A percentile compares a stretch with the other conserved stretches of the same genome.
Conservation (phyloP, 2,113 vertebrate species). For the Apaloderma vittatum region DNA sequence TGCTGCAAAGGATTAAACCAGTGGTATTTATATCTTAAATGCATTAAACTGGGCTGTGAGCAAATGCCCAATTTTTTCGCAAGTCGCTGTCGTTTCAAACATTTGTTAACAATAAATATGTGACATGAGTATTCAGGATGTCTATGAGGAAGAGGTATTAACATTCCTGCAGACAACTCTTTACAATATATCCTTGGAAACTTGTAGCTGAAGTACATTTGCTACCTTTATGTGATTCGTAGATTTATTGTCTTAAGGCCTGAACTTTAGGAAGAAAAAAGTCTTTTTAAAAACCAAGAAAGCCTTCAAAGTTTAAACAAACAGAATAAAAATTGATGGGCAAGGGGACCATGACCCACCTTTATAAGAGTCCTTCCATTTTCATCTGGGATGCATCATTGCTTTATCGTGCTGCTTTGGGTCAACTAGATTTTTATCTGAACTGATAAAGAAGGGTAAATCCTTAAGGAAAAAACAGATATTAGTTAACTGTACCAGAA, state of each 20-base stretch:
- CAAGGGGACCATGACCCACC: not conserved
- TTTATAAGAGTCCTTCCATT: not conserved
- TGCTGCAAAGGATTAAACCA: not conserved
- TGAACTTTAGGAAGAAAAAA: not conserved
- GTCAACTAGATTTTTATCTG: not conserved
- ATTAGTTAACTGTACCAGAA: not conserved
- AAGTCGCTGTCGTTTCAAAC: not conserved
- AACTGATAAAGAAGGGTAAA: not conserved
- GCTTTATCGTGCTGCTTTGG: not conserved
- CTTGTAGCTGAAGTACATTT: slow-evolving; percentile 14
- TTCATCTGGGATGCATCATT: not conserved
- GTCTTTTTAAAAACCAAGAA: not conserved
- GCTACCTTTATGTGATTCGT: not conserved
- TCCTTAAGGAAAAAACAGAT: not conserved
- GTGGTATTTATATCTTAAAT: not conserved
- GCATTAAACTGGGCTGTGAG: not conserved
- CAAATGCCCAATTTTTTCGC: not conserved
- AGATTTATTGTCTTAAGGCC: not conserved
- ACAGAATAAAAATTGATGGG: not conserved
- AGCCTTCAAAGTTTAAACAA: not conserved
- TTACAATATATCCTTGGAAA: not conserved
- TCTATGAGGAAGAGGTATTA: not conserved
- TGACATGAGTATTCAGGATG: not conserved
- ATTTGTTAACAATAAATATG: not conserved
- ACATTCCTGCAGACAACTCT: not conserved